Evolutionary conservation across 2,113 vertebrate species (phyloP), one percentile per base, ranked within the genome.

Genomic region (Tyrannus savana): DNA sequence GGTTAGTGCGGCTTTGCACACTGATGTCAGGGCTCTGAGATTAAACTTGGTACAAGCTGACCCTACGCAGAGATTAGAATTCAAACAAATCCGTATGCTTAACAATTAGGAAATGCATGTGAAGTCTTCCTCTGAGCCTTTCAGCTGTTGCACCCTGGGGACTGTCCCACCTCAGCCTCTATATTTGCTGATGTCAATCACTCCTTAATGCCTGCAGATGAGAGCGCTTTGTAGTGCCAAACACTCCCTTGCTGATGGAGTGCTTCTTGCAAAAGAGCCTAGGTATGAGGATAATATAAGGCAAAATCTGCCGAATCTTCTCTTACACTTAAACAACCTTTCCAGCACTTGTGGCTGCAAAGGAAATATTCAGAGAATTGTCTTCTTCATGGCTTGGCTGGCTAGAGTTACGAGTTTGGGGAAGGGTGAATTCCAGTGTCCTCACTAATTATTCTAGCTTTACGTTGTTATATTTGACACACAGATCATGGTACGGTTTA

Each of bases 1-100:
- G 25, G 50, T 31, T 52, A 23, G 16, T 19, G 25, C 30, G 30
- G 78, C 37, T 63, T 39, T 76, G 62, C 5, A 3, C 19, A 14
- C 35, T 10, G 9, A 6, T 14, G 24, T 74, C 28, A 24, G 46
- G 35, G 28, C 55, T 62, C 47, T 25, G 44, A 73, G 52, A 33
- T 31, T 37, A 14, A 47, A 47, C 47, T 31, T 31, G 21, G 33
- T 47, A 44, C 0, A 0, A 63, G 44, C 64, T 67, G 69, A 53
- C 7, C 52, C n/a, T 39, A 31, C 6, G 9, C 13, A 47, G 50
- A 46, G 27, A 68, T 44, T 12, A 63, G 49, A 28, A 50, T 17
- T 63, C 46, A 71, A 37, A 37, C 49, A 59, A 39, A 89, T 53
- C 59, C 9, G 2, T 39, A 2, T 35, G 58, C 69, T 42, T 53